Conservation (phyloP, 2,113 vertebrate species). For the Hippopotamus amphibius region DNA sequence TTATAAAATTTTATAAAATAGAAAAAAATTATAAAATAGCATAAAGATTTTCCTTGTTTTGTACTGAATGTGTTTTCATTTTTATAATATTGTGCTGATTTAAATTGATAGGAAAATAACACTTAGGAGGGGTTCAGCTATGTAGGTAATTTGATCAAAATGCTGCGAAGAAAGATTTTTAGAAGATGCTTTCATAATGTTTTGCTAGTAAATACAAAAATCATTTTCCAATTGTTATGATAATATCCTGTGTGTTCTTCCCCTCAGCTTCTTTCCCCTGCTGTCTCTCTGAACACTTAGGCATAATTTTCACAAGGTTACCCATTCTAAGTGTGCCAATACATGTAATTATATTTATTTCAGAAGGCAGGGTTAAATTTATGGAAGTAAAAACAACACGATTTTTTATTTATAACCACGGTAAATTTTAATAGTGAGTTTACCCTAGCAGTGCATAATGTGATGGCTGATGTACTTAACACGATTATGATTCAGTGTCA, state of each 20-base stretch:
- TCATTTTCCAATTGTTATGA: conserved; percentile 45
- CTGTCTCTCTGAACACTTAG: conserved; percentile 57
- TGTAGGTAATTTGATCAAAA: neutral
- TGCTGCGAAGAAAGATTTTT: conserved; percentile 5
- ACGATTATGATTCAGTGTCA: conserved; percentile 48
- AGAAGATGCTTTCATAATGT: conserved; percentile 9
- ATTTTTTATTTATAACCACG: conserved; percentile 72
- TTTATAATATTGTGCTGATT: neutral
- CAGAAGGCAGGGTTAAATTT: conserved; percentile 65
- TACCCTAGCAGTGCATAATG: conserved; percentile 66
- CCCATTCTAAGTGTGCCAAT: conserved; percentile 60
- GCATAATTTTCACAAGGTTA: conserved; percentile 75
- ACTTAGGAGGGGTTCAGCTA: neutral
- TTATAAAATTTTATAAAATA: neutral
- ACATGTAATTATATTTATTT: conserved; percentile 77
- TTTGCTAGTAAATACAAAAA: conserved; percentile 44
- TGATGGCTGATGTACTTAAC: conserved; percentile 67
- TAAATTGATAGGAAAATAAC: conserved; percentile 3
- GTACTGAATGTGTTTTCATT: conserved; percentile 12
- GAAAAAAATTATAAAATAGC: neutral
- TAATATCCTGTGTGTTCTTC: conserved; percentile 29
- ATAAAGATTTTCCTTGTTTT: neutral
- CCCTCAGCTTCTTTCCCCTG: neutral
- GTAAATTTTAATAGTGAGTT: conserved; percentile 73
- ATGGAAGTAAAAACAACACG: conserved; percentile 64